Evolutionary conservation across 1,140 invertebrate genomes (phyloP), one percentile per base, ranked within the genome.

Genomic region (Lucilia sericata): DNA sequence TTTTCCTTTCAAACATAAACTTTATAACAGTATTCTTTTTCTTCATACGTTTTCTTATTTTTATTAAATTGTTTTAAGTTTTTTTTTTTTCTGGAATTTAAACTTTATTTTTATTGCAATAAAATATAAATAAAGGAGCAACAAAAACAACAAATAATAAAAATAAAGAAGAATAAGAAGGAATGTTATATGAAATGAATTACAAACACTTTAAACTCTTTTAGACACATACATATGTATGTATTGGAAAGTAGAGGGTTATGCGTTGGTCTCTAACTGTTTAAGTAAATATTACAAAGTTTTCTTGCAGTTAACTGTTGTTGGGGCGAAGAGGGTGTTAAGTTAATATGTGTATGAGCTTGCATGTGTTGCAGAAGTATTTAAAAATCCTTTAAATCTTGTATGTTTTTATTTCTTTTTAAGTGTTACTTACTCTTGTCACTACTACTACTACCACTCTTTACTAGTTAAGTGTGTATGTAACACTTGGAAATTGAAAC

Each of bases 181-280:
- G n/a, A 9, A 70, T n/a, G n/a, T 70, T 21, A 70, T 70, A 70
- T n/a, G 19, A 21, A 70, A 70, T 70, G 65, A 70, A 70, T 70
- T 70, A 10, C 65, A 9, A 70, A 70, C 65, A 21, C n/a, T 21
- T 21, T 21, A 2, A 70, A 12, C 65, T 55, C 51, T n/a, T 49
- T 55, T 55, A 55, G 51, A 55, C 51, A 55, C 25, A 30, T 30
- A 30, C 1, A 2, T 30, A 30, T 3, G 3, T 30, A 3, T 55
- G 65, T 70, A 17, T 5, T 0, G 13, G 17, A 5, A 12, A 12
- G 5, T 60, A 12, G 13, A 1, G 13, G 51, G 1, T 5, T 70
- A 9, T 70, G n/a, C 2, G 19, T 70, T 21, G 19, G 19, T 25
- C 7, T 60, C 55, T 60, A n/a, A n/a, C n/a, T 70, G 19, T 25